Conservation (phyloP, 2,113 vertebrate species). For the Athene cunicularia region DNA sequence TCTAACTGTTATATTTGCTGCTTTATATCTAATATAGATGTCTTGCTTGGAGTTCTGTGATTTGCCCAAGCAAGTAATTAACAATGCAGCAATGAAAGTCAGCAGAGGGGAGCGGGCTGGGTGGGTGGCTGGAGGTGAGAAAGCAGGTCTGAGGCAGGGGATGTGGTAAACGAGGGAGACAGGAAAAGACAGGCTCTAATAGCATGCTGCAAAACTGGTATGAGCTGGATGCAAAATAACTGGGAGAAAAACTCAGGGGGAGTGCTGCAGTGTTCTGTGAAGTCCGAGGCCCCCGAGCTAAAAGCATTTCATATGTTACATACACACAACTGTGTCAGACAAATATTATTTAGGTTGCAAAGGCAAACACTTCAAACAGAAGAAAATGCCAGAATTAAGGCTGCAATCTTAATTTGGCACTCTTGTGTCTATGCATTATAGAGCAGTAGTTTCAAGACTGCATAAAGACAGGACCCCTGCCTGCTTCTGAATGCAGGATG, state of each 20-base stretch:
- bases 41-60: neutral
- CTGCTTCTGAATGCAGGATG: neutral
- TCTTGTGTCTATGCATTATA: neutral
- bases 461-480: neutral
- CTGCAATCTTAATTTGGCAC: conserved; percentile 20
- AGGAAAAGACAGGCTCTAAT: neutral
- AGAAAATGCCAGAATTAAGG: conserved; percentile 35
- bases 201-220: neutral
- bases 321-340: neutral
- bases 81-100: neutral
- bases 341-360: conserved; percentile 41
- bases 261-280: conserved; percentile 40
- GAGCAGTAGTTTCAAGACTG: neutral
- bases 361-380: conserved; percentile 34
- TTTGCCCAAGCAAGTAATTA: conserved; percentile 51
- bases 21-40: neutral
- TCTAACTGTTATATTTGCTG: neutral
- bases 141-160: neutral
- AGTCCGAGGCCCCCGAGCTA: conserved; percentile 16
- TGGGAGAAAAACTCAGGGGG: neutral
- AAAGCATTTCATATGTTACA: conserved; percentile 11
- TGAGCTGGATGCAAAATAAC: conserved; percentile 19
- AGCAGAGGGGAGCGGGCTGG: neutral
- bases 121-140: neutral
- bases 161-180: neutral